Conservation (phyloP, 1,140 invertebrate species). For the Philopotamus ludificatus region DNA sequence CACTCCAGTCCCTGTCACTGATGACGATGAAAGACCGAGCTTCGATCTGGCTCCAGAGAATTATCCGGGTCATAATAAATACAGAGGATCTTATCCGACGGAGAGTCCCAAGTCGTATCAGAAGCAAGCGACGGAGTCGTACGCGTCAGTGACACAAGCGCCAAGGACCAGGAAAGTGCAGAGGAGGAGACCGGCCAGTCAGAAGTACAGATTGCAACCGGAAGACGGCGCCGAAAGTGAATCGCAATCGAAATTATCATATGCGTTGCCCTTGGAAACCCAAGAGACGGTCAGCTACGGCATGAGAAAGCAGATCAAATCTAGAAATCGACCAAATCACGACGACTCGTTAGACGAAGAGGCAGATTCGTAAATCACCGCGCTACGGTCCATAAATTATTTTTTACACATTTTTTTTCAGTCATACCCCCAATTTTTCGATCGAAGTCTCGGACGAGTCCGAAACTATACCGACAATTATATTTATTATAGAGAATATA, state of each 20-base stretch:
- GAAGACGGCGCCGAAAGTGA: conserved; percentile 29
- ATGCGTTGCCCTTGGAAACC: conserved; percentile 18
- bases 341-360: conserved; percentile 14
- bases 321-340: conserved; percentile 11
- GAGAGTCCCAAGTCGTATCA: conserved; percentile 21
- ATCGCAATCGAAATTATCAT: conserved; percentile 30
- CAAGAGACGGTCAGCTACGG: conserved; percentile 31
- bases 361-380: conserved; percentile 30
- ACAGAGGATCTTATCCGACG: conserved; percentile 4
- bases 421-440: not conserved
- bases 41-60: conserved; percentile 37
- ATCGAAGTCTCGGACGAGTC: not conserved
- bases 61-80: conserved; percentile 37
- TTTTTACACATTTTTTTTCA: no score
- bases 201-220: conserved; percentile 20
- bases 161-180: conserved; percentile 34
- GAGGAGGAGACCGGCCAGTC: conserved; percentile 30
- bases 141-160: conserved; percentile 21
- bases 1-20: conserved; percentile 52
- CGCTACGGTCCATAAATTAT: conserved; percentile 1
- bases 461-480: not conserved
- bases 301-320: conserved; percentile 30
- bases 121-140: conserved; percentile 32
- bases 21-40: conserved; percentile 38
- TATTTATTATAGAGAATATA: conserved; percentile 1